A percentile compares a stretch with the other conserved stretches of the same genome.
phyloP scores from a whole-genome alignment of 2,888 invertebrate species.

The Archips xylosteana region DNA sequence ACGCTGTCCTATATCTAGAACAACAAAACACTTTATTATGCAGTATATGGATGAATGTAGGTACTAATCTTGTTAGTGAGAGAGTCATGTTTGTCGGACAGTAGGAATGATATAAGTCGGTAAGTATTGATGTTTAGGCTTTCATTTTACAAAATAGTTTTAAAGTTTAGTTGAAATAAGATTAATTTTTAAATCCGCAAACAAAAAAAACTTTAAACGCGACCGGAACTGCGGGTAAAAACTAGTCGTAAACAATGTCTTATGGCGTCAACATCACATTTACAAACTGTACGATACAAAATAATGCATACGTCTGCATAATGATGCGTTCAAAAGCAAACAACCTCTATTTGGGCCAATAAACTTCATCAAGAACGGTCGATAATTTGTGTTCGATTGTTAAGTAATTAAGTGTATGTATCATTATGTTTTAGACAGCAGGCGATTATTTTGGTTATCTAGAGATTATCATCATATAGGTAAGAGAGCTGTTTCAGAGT shows the following conservation, averaged over 20 bases:
- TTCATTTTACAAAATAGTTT: no score
- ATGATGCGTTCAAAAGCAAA: constrained; percentile 64
- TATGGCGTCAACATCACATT: constrained; percentile 37
- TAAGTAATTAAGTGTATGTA: constrained; percentile 66
- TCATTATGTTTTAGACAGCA: constrained; percentile 70
- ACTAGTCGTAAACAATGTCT: constrained; percentile 9
- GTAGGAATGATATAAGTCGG: background rate
- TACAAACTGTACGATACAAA: constrained; percentile 56
- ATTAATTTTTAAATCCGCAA: no score
- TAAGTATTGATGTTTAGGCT: no score
- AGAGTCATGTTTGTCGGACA: background rate
- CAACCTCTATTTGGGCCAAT: constrained; percentile 79
- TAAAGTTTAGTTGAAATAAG: no score
- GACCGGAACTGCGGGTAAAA: background rate
- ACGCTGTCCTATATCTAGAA: constrained; percentile 55
- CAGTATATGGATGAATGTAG: constrained; percentile 4
- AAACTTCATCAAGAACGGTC: constrained; percentile 79
- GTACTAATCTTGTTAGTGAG: background rate
- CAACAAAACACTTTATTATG: constrained; percentile 48
- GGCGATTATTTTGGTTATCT: constrained; percentile 67
- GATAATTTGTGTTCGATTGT: constrained; percentile 69
- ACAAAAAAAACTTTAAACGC: background rate
- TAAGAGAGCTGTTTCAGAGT: background rate
- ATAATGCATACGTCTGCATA: constrained; percentile 59
- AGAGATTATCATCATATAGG: constrained; percentile 61